Evolutionary conservation across 2,888 invertebrate genomes (phyloP).

Genomic region (Rhaphigaster nebulosa): DNA sequence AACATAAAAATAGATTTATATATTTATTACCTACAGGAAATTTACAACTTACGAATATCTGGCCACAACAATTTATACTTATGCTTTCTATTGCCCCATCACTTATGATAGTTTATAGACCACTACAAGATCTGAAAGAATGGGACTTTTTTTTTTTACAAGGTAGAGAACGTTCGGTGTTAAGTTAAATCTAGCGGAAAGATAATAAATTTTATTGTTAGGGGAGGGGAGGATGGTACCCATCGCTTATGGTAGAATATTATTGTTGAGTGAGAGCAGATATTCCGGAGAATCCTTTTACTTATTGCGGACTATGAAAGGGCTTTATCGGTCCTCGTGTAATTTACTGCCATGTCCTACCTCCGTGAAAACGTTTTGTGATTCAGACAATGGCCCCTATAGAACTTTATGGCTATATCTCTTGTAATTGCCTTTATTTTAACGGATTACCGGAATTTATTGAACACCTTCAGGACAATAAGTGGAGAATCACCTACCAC

Average conservation of each 20-base stretch:
- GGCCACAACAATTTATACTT: not conserved
- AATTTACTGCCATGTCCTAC: not conserved
- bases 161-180: not conserved
- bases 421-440: constrained; percentile 30
- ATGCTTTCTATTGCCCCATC: not conserved
- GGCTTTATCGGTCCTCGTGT: not conserved
- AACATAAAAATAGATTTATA: too few relatives aligned
- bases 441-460: not conserved
- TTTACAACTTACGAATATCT: not conserved
- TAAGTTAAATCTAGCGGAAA: constrained; percentile 31
- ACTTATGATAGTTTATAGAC: not conserved
- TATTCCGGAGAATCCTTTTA: constrained; percentile 21
- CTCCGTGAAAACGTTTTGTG: constrained; percentile 28
- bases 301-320: constrained; percentile 10
- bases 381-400: constrained; percentile 14
- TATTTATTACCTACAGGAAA: too few relatives aligned
- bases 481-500: not conserved
- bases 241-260: not conserved
- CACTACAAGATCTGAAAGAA: not conserved
- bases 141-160: not conserved
- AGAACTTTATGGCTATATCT: constrained; percentile 1
- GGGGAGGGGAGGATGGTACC: not conserved
- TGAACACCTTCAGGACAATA: not conserved
- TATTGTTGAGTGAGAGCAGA: constrained; percentile 37
- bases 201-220: constrained; percentile 38